Conservation (phyloP, 2,888 invertebrate species). For the Lasioglossum malachurum region DNA sequence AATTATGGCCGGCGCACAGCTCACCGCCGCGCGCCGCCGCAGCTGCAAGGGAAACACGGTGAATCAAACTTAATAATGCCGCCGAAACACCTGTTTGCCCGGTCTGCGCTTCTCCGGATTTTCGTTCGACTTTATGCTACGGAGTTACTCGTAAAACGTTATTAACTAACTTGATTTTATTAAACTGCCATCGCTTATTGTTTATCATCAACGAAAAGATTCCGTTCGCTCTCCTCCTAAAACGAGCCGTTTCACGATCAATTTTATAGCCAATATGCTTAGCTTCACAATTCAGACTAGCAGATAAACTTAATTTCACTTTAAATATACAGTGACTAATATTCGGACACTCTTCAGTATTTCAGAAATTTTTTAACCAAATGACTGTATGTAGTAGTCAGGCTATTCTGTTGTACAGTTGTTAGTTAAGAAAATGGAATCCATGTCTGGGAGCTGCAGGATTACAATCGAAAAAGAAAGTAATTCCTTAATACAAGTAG, state of each 20-base stretch:
- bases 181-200: constrained; percentile 34
- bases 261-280: not conserved
- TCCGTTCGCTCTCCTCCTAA: not conserved
- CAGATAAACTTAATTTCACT: not conserved
- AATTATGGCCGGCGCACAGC: constrained; percentile 55
- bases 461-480: too few species aligned
- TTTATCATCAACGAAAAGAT: constrained; percentile 5
- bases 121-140: constrained; percentile 25
- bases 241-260: not conserved
- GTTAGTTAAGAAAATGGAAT: too few species aligned
- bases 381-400: too few species aligned
- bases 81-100: constrained; percentile 67
- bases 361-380: too few species aligned
- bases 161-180: constrained; percentile 46
- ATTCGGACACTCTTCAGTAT: too few species aligned
- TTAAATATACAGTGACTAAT: not conserved
- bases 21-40: constrained; percentile 55
- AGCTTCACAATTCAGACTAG: not conserved
- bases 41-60: constrained; percentile 62
- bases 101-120: constrained; percentile 45
- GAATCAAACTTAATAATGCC: constrained; percentile 71
- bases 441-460: too few species aligned
- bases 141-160: constrained; percentile 60
- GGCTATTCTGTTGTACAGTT: too few species aligned
- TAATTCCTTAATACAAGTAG: too few species aligned